These are phyloP conservation scores for Gortyna flavago DNA, from an alignment of 2,888 invertebrate species.

Conservation along the genomic window DNA sequence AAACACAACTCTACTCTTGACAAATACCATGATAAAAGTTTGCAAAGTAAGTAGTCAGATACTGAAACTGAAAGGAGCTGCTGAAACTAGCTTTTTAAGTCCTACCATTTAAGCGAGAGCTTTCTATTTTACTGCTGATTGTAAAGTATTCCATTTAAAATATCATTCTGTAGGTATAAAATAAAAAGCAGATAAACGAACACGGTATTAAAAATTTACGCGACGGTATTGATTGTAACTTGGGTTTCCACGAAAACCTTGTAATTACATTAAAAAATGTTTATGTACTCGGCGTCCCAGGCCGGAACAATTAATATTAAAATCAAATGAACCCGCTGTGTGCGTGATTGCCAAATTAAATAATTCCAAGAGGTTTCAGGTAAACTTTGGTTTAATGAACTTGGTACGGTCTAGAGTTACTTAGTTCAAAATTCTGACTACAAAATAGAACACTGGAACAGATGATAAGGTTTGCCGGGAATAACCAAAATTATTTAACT, in stretches of 20 bases:
- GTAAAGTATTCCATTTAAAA: neutral
- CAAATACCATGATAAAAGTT: neutral
- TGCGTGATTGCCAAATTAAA: neutral
- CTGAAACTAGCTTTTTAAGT: neutral
- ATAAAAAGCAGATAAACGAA: constrained; percentile 2
- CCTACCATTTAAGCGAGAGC: no score
- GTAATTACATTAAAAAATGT: neutral
- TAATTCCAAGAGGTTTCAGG: constrained; percentile 10
- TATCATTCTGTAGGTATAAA: neutral
- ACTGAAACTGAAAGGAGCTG: neutral
- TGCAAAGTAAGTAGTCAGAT: neutral
- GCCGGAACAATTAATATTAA: neutral
- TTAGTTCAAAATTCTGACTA: neutral
- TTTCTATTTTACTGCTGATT: neutral
- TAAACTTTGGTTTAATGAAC: constrained; percentile 16
- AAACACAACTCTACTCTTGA: neutral
- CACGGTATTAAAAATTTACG: constrained; percentile 13
- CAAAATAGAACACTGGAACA: neutral
- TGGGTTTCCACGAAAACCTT: constrained; percentile 1
- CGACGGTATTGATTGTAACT: neutral
- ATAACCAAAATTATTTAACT: neutral
- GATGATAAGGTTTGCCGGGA: neutral
- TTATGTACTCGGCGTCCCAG: neutral
- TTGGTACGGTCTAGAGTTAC: neutral
- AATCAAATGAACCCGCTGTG: neutral